Evolutionary conservation across 2,113 vertebrate species (phyloP), one percentile per base, ranked within the genome.

Genomic region (Cyanoramphus novaezelandiae): DNA sequence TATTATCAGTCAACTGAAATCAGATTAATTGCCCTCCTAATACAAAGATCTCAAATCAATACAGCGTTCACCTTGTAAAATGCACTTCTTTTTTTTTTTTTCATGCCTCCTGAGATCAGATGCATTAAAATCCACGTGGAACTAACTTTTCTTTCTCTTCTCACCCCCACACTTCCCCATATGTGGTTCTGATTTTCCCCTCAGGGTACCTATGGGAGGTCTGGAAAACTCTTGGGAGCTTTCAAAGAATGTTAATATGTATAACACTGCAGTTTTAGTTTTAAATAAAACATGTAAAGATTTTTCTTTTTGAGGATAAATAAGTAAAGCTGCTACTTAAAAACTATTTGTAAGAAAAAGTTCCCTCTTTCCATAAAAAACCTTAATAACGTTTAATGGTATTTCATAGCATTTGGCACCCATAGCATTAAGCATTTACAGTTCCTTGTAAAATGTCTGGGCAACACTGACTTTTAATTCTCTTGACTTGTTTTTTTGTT

Each of bases 131-230:
- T 86, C n/a, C 76, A 82, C 44, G 27, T 88, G 92, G 86, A 83
- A 46, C 35, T 62, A 80, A 82, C 81, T 69, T 90, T 85, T 88
- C 90, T 95, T 92, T 90, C 86, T 92, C 67, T 86, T 92, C 88
- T 93, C 88, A 93, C 92, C 96, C 93, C 95, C 95, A 93, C 95
- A 92, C 90, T 93, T 93, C 89, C 91, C 94, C 92, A 95, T 95
- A 95, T 95, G 95, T 93, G 84, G 88, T 86, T 95, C 91, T 95
- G 84, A 88, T 86, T 96, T 95, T 97, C 94, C 92, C 95, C 89
- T 96, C 93, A 96, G 88, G 86, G 96, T 77, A 93, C 81, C 90
- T 82, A 96, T 92, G 92, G 91, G 78, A 97, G 91, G 91, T 92
- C 93, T 93, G 90, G 77, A 95, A 93, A 95, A 95, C 93, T 80